Evolutionary conservation across 2,888 invertebrate species (phyloP).

Genomic region (Gonocerus acuteangulatus): DNA sequence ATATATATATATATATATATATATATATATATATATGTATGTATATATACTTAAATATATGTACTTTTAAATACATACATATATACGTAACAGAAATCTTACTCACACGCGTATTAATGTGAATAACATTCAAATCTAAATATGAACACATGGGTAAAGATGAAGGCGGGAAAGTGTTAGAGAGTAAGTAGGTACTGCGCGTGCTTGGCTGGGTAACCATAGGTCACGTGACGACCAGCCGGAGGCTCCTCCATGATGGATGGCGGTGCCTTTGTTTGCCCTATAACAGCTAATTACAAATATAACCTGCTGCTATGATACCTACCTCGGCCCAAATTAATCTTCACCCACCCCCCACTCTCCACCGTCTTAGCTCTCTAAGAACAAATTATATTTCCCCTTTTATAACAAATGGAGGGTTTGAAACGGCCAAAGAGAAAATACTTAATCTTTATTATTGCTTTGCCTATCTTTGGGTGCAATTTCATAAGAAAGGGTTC

Average conservation of each 20-base stretch:
- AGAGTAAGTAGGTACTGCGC: not conserved
- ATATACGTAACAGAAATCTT: no score
- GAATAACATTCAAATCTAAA: no score
- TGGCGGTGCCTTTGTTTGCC: conserved; percentile 11
- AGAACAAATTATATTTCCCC: conserved; percentile 12
- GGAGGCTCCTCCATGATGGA: conserved; percentile 1
- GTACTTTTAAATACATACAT: no score
- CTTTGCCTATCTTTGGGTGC: not conserved
- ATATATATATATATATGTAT: no score
- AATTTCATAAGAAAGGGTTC: conserved; percentile 11
- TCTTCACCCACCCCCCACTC: conserved; percentile 1
- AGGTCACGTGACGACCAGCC: conserved; percentile 8
- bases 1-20: no score
- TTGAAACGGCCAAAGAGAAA: not conserved
- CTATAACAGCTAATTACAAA: conserved; percentile 14
- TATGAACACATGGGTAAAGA: no score
- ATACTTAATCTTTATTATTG: conserved; percentile 15
- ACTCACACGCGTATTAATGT: no score
- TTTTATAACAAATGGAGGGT: conserved; percentile 3
- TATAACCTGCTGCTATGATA: conserved; percentile 6
- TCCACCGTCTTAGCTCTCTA: not conserved
- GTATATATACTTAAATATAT: no score
- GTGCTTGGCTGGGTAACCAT: no score
- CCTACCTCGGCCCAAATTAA: conserved; percentile 8
- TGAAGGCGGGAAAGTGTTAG: not conserved